Evolutionary conservation across 2,888 invertebrate species (phyloP).

Genomic region (Geophilus truncorum): DNA sequence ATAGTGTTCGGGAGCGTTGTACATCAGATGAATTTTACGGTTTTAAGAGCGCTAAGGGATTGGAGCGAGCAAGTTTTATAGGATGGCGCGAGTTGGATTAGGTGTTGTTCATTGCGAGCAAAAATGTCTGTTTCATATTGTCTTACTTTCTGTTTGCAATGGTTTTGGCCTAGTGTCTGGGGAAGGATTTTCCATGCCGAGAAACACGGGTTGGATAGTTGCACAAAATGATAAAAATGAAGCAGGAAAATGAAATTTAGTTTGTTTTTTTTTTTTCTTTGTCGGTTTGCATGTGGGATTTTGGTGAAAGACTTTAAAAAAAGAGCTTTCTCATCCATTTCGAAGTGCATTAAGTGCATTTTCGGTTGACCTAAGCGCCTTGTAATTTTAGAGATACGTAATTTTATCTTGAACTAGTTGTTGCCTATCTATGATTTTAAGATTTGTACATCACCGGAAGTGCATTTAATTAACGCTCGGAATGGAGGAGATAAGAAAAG

Average conservation of each 20-base stretch:
- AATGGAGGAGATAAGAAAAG: too few relatives aligned
- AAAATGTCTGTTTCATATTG: slow-evolving; percentile 3
- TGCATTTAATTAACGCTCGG: too few relatives aligned
- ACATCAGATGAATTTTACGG: neutral
- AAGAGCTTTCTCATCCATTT: too few relatives aligned
- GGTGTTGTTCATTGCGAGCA: slow-evolving; percentile 3
- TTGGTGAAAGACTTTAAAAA: too few relatives aligned
- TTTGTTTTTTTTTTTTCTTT: too few relatives aligned
- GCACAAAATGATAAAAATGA: neutral
- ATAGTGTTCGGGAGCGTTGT: neutral
- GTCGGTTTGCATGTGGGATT: too few relatives aligned
- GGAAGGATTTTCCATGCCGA: neutral
- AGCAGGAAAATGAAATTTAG: neutral
- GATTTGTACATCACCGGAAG: too few relatives aligned
- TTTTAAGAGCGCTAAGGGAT: slow-evolving; percentile 2
- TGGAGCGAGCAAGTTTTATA: neutral
- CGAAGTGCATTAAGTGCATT: too few relatives aligned
- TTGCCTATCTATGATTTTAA: too few relatives aligned
- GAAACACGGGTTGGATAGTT: neutral
- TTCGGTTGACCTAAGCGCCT: too few relatives aligned
- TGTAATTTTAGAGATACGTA: too few relatives aligned
- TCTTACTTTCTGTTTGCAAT: neutral
- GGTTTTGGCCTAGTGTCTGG: neutral
- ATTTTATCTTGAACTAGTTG: too few relatives aligned
- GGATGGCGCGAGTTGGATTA: neutral